Base-by-base conservation (phyloP, 2,797 vertebrate genomes). In the Enteromius argenteus region DNA sequence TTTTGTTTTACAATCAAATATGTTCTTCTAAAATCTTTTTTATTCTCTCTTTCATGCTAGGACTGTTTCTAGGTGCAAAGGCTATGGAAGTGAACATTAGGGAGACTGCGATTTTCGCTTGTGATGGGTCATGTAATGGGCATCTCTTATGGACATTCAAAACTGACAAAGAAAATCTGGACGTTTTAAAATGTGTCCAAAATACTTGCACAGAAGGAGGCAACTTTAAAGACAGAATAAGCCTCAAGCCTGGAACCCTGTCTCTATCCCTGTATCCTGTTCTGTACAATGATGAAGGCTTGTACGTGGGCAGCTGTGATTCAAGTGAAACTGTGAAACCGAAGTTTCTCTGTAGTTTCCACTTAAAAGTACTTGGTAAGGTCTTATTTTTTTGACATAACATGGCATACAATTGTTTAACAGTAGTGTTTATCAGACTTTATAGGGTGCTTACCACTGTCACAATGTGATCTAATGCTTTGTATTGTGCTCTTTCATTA, bases 251-350 rank as follows among this genome's bases (percentile, higher is more conserved):
- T 13, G 62, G 49, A 19, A 17, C 35, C 5, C 1, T 51, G 4
- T 81, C 84, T 46, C 49, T 81, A 23, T 53, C n/a, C 2, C 13
- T 76, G 10, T 8, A 69, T 44, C 62, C 62, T 62, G 49, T 42
- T 15, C 8, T 60, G 21, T 85, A 75, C 72, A 76, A 67, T 19
- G 84, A 85, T 13, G 4, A 32, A 23, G 84, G 84, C 23, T 80
- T 49, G 84, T 85, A 85, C 21, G 8, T 5, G 27, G 27, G 23
- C 14, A 11, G 0, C 7, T 85, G 84, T 35, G 3, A 37, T 58
- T 14, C n/a, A 15, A 10, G 0, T 8, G 37, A 39, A 39, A 39
- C 8, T 42, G 39, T 42, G 39, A 0, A 42, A 10, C 8, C 1
- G 39, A 42, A 42, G 3, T 0, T 19, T 10, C 15, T 81, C 4